These are phyloP conservation scores for Drosophila testacea DNA, from an alignment of 2,888 invertebrate genomes.

Conservation along the genomic window DNA sequence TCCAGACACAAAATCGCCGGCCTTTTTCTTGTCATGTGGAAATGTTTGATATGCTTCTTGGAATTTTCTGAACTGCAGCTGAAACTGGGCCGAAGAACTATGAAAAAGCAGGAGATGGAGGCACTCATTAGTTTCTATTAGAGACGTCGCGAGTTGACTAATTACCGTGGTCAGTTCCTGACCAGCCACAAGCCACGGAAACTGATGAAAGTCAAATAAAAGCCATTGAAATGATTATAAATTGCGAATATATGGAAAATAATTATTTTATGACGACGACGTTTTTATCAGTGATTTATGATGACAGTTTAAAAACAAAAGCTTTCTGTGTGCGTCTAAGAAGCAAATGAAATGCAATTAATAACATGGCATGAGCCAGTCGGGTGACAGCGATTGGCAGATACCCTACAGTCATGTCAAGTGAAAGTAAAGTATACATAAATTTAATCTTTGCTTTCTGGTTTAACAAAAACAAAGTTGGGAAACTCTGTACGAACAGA, in stretches of 20 bases:
- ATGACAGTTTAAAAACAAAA: slow-evolving; percentile 32
- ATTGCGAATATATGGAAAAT: slow-evolving; percentile 56
- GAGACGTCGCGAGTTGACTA: slow-evolving; percentile 31
- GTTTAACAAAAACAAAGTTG: no score
- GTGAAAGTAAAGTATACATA: no score
- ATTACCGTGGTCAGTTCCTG: slow-evolving; percentile 42
- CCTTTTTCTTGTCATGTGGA: slow-evolving; percentile 27
- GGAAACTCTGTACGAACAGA: no score
- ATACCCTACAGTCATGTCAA: not conserved
- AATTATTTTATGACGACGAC: slow-evolving; percentile 23
- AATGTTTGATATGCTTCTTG: slow-evolving; percentile 38
- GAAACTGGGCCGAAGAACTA: not conserved
- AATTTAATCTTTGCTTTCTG: no score
- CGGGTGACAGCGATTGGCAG: not conserved
- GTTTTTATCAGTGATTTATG: slow-evolving; percentile 70
- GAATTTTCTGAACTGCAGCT: slow-evolving; percentile 36
- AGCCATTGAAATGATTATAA: slow-evolving; percentile 50
- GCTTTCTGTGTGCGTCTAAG: slow-evolving; percentile 8
- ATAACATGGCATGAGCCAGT: slow-evolving; percentile 6
- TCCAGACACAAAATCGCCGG: slow-evolving; percentile 11
- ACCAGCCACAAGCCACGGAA: slow-evolving; percentile 47
- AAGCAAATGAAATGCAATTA: slow-evolving; percentile 32
- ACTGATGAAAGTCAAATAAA: slow-evolving; percentile 31
- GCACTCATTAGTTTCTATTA: slow-evolving; percentile 64
- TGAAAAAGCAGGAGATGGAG: no score